Percentiles rank a stretch among this genome's conserved stretches.
phyloP scores from a whole-genome alignment of 2,888 invertebrate genomes.

The Lycophotia porphyrea region DNA sequence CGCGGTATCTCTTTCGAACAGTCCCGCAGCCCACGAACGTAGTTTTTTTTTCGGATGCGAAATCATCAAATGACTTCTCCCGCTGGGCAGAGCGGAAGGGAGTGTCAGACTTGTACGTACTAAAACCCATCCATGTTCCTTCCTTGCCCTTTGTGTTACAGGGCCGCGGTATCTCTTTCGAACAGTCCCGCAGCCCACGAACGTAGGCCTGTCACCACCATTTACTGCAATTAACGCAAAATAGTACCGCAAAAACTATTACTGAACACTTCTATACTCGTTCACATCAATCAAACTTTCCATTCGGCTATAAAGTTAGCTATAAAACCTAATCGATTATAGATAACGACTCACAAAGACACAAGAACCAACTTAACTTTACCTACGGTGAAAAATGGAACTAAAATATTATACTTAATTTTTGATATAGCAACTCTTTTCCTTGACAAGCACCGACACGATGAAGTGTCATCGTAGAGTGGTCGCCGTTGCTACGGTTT shows the following conservation, averaged over 20 bases:
- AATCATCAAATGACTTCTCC: too few species aligned
- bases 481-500: conserved; percentile 20
- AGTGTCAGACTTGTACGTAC: too few species aligned
- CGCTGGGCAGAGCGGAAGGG: too few species aligned
- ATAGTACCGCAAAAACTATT: conserved; percentile 37
- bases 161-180: too few species aligned
- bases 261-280: conserved; percentile 42
- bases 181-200: too few species aligned
- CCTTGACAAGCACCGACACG: not conserved
- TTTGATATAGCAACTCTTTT: not conserved
- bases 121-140: too few species aligned
- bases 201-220: conserved; percentile 31
- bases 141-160: too few species aligned
- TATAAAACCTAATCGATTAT: conserved; percentile 65
- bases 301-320: conserved; percentile 51
- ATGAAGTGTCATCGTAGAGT: not conserved
- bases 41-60: too few species aligned
- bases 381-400: conserved; percentile 1
- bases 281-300: conserved; percentile 61
- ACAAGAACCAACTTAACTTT: conserved; percentile 9
- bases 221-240: conserved; percentile 27
- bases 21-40: too few species aligned
- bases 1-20: too few species aligned
- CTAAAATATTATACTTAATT: not conserved
- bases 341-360: conserved; percentile 51